These are phyloP conservation scores for Candoia aspera DNA, from an alignment of 2,113 vertebrate genomes.

Conservation along the genomic window DNA sequence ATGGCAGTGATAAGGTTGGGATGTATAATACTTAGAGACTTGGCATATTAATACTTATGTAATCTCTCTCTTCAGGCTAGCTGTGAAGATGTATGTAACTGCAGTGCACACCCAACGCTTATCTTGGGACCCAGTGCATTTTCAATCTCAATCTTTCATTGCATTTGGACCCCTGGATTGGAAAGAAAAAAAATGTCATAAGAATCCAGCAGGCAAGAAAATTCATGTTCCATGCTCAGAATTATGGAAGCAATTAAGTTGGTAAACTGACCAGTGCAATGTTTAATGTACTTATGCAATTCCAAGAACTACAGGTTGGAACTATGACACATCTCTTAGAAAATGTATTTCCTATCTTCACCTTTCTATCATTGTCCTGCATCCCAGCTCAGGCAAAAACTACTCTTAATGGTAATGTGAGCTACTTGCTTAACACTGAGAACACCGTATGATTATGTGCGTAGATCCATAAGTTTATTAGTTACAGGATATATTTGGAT, in stretches of 20 bases:
- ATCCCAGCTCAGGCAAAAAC: neutral
- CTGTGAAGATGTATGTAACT: neutral
- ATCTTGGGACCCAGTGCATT: neutral
- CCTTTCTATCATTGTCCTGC: neutral
- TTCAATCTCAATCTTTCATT: neutral
- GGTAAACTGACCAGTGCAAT: neutral
- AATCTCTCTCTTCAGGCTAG: neutral
- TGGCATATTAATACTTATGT: neutral
- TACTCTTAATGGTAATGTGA: neutral
- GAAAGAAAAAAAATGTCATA: neutral
- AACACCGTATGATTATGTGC: neutral
- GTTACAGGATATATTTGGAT: neutral
- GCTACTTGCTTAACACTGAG: neutral
- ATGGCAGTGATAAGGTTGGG: neutral
- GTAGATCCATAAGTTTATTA: neutral
- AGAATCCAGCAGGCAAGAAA: neutral
- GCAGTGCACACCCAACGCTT: neutral
- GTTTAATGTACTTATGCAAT: neutral
- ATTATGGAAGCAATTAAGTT: neutral
- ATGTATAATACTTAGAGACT: neutral
- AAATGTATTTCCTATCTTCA: neutral
- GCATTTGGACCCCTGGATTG: neutral
- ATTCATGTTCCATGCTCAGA: neutral
- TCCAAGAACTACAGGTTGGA: neutral
- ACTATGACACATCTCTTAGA: neutral